These are phyloP conservation scores for Dipus sagitta DNA, from an alignment of 2,797 vertebrate genomes.

Conservation along the genomic window DNA sequence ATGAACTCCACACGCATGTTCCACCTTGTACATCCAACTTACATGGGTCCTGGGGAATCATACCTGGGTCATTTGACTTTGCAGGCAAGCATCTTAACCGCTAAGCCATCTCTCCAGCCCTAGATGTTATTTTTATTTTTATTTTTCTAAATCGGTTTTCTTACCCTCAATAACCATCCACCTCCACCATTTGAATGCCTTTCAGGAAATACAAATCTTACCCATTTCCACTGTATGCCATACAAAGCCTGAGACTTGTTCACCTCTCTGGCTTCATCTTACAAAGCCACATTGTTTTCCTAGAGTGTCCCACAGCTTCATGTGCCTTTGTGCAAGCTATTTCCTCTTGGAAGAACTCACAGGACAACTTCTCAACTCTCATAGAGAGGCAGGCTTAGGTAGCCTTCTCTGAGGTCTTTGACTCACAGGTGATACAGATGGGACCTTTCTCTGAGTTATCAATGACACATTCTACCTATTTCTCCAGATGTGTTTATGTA, in stretches of 20 bases:
- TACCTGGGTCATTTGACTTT: no score
- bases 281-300: constrained; percentile 21
- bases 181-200: background rate
- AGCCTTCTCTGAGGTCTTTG: background rate
- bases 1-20: no score
- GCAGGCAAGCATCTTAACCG: no score
- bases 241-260: background rate
- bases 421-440: background rate
- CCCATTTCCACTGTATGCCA: background rate
- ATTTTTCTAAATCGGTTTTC: background rate
- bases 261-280: background rate
- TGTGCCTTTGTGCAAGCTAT: background rate
- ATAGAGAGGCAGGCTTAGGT: background rate
- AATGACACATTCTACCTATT: background rate
- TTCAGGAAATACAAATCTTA: constrained; percentile 25
- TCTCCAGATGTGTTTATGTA: background rate
- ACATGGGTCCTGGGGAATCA: no score
- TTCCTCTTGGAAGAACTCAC: background rate
- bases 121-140: background rate
- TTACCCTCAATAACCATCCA: background rate
- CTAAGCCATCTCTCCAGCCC: no score
- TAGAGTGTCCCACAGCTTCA: background rate
- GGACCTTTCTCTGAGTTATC: background rate
- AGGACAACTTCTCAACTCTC: constrained; percentile 23
- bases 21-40: no score